Evolutionary conservation across 1,140 invertebrate genomes (phyloP).

Genomic region (Apis cerana): DNA sequence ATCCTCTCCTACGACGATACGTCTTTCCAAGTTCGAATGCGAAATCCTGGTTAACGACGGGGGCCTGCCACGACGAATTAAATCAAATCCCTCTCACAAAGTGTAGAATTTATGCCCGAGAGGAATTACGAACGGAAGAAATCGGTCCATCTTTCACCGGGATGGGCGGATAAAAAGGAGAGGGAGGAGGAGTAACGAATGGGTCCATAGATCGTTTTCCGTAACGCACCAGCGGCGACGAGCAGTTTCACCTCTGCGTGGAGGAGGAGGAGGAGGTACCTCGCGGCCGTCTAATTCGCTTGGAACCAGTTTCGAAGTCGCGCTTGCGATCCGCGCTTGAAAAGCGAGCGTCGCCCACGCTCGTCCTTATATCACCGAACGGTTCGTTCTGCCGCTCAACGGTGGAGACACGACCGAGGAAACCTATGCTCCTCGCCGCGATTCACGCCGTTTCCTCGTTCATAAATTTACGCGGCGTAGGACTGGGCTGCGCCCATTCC

Average conservation of each 20-base stretch:
- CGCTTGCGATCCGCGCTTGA: slow-evolving; percentile 52
- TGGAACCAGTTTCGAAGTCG: slow-evolving; percentile 60
- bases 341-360: slow-evolving; percentile 66
- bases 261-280: no score
- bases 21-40: no score
- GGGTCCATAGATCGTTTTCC: slow-evolving; percentile 32
- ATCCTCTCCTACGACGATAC: no score
- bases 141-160: slow-evolving; percentile 3
- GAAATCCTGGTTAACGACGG: no score
- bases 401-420: slow-evolving; percentile 49
- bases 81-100: no score
- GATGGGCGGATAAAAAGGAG: not conserved
- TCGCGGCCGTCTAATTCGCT: slow-evolving; percentile 47
- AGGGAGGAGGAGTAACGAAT: slow-evolving; percentile 12
- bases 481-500: slow-evolving; percentile 56
- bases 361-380: slow-evolving; percentile 71
- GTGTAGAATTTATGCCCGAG: no score
- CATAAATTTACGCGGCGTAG: slow-evolving; percentile 71
- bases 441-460: slow-evolving; percentile 68
- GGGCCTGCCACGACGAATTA: no score
- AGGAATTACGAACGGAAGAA: not conserved
- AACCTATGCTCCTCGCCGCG: slow-evolving; percentile 51
- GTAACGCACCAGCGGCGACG: slow-evolving; percentile 28
- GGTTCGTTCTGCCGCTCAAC: slow-evolving; percentile 60
- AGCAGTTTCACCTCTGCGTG: not conserved